These are phyloP conservation scores for Heliconius eleuchia DNA, from an alignment of 1,140 invertebrate species.

Conservation along the genomic window DNA sequence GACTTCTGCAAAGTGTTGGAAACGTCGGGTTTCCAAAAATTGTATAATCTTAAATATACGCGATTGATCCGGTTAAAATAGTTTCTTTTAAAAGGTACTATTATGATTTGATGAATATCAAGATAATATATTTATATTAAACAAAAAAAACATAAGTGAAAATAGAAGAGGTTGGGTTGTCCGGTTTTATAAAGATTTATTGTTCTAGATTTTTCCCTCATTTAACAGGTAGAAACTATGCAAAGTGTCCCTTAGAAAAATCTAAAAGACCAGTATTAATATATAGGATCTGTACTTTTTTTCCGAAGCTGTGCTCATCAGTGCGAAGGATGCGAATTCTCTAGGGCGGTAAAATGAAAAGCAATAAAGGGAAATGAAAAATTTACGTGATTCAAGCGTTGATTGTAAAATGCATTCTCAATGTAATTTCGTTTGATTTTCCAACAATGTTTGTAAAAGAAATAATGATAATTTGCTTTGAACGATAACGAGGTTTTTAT, in stretches of 20 bases:
- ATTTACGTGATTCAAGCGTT: background rate
- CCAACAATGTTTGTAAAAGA: background rate
- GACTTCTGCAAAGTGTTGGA: too few species aligned
- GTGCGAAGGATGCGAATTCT: background rate
- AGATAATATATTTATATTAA: too few species aligned
- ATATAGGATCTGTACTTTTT: background rate
- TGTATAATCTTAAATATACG: too few species aligned
- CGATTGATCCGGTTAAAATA: too few species aligned
- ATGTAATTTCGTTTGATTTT: background rate
- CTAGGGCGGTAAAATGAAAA: slow-evolving; percentile 9
- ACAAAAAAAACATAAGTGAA: too few species aligned
- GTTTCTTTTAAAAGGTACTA: too few species aligned
- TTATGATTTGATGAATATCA: too few species aligned
- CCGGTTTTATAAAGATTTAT: too few species aligned
- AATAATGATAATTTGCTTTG: background rate
- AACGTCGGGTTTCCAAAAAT: too few species aligned
- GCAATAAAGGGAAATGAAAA: background rate
- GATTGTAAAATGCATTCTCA: background rate
- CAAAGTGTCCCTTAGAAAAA: background rate
- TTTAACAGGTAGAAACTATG: too few species aligned
- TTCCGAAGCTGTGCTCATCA: background rate
- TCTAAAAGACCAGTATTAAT: background rate
- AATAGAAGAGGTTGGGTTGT: too few species aligned
- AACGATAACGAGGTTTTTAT: background rate
- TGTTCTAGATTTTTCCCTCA: too few species aligned